Evolutionary conservation across 2,113 vertebrate species (phyloP).

Genomic region (Himantopus leucocephalus): DNA sequence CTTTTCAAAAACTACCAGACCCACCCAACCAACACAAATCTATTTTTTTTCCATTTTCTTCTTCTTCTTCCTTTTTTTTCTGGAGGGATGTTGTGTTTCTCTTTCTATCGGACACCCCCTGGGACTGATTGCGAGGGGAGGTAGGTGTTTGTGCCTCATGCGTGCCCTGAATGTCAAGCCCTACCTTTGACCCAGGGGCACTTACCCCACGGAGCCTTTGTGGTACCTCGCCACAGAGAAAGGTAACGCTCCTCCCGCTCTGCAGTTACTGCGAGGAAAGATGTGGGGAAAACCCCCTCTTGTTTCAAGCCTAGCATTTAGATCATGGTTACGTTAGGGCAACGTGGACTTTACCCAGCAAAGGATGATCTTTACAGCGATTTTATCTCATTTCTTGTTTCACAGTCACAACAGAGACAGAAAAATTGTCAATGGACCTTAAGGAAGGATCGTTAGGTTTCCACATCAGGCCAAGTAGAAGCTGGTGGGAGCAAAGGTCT

Average conservation of each 20-base stretch:
- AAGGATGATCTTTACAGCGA: rapidly evolving
- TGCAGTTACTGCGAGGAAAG: neutral
- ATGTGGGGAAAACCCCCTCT: neutral
- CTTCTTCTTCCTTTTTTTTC: neutral
- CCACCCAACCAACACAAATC: neutral
- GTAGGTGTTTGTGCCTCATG: neutral
- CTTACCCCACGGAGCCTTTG: rapidly evolving
- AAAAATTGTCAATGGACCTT: neutral
- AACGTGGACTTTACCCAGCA: neutral
- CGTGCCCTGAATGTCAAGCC: neutral
- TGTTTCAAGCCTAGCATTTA: neutral
- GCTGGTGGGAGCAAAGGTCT: neutral
- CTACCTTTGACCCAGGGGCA: rapidly evolving
- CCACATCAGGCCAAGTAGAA: neutral
- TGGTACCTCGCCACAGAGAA: neutral
- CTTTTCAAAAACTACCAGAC: neutral
- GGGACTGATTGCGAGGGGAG: rapidly evolving
- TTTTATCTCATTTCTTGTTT: neutral
- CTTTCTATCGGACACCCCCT: rapidly evolving
- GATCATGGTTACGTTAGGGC: neutral
- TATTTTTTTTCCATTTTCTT: neutral
- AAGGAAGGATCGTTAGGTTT: neutral
- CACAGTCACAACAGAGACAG: neutral
- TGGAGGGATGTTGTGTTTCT: neutral
- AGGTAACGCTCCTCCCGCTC: neutral